These are phyloP conservation scores for Allygus modestus DNA, from an alignment of 2,888 invertebrate genomes.

Conservation along the genomic window DNA sequence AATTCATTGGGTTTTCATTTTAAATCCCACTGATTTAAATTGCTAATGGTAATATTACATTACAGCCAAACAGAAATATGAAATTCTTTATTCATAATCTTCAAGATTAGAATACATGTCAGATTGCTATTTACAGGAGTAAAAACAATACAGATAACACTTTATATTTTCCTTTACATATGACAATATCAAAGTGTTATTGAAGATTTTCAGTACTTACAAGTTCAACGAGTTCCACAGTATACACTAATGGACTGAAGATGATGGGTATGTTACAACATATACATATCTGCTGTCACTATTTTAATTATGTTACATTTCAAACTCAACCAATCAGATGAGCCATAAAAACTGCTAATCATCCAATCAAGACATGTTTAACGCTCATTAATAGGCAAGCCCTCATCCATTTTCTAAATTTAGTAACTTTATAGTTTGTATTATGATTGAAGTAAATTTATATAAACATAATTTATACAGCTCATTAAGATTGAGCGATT, in stretches of 20 bases:
- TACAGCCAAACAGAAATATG: too few relatives aligned
- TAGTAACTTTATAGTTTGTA: not conserved
- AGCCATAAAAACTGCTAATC: not conserved
- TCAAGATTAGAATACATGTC: too few relatives aligned
- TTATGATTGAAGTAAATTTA: not conserved
- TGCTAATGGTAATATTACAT: too few relatives aligned
- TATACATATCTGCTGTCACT: not conserved
- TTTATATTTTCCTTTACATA: too few relatives aligned
- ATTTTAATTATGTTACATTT: conserved; percentile 1
- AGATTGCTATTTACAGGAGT: too few relatives aligned
- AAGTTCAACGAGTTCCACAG: not conserved
- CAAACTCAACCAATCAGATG: conserved; percentile 3
- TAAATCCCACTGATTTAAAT: too few relatives aligned
- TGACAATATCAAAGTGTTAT: too few relatives aligned
- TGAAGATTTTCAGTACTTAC: too few relatives aligned
- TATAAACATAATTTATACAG: not conserved
- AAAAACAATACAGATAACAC: too few relatives aligned
- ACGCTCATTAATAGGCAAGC: conserved; percentile 3
- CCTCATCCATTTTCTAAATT: not conserved
- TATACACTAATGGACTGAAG: not conserved
- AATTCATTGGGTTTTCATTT: too few relatives aligned
- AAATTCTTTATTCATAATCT: too few relatives aligned
- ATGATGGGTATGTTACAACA: not conserved
- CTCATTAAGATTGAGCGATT: not conserved
- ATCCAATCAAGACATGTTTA: not conserved